Evolutionary conservation across 2,113 vertebrate species (phyloP).

Genomic region (Toxostoma redivivum): DNA sequence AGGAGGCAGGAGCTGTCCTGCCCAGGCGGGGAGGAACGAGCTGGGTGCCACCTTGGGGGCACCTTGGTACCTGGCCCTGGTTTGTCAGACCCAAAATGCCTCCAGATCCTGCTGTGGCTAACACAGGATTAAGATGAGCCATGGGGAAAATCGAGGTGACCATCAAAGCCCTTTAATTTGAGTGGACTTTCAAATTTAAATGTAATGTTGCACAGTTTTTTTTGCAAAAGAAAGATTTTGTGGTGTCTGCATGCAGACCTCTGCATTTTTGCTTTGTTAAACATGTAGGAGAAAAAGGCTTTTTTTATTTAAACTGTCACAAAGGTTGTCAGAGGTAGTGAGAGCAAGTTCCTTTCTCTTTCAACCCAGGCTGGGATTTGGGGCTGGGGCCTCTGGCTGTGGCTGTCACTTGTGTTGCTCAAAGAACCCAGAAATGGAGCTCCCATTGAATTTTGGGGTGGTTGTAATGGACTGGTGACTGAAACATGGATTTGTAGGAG

Average conservation of each 20-base stretch:
- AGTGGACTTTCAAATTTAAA: background rate
- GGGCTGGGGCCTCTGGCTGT: background rate
- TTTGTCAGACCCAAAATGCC: background rate
- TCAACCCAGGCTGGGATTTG: background rate
- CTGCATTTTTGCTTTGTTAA: background rate
- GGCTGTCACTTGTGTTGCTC: background rate
- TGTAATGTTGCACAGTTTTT: background rate
- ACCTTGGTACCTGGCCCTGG: background rate
- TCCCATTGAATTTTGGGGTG: rapidly evolving
- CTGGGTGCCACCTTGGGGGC: background rate
- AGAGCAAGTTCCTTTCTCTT: background rate
- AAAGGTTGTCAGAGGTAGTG: background rate
- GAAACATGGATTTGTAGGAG: background rate
- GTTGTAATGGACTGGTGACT: rapidly evolving
- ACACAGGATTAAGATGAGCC: background rate
- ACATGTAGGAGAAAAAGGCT: background rate
- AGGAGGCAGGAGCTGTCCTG: background rate
- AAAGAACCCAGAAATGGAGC: background rate
- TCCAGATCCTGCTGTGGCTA: background rate
- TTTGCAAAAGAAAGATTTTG: background rate
- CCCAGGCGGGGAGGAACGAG: background rate
- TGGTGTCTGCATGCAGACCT: background rate
- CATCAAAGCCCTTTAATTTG: background rate
- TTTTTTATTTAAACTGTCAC: background rate
- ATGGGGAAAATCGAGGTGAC: background rate